These are phyloP conservation scores for Acleris laterana DNA, from an alignment of 2,888 invertebrate genomes.

Conservation along the genomic window DNA sequence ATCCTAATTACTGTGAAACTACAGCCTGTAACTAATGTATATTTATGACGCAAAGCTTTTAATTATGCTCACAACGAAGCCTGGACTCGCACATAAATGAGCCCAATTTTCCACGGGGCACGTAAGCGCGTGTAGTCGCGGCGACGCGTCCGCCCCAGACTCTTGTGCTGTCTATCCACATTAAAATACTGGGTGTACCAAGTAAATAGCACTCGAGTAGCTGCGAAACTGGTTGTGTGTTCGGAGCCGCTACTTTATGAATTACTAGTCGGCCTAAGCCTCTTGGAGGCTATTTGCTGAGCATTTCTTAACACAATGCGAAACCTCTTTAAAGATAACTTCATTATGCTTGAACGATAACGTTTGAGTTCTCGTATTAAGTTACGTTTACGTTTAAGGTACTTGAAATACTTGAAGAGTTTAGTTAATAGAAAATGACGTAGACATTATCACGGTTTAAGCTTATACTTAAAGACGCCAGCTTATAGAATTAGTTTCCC, in stretches of 20 bases:
- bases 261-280: slow-evolving; percentile 33
- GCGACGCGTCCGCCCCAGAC: slow-evolving; percentile 43
- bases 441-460: no score
- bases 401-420: slow-evolving; percentile 1
- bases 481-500: no score
- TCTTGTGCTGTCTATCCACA: slow-evolving; percentile 49
- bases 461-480: no score
- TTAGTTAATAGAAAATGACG: no score
- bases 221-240: slow-evolving; percentile 42
- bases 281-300: slow-evolving; percentile 21
- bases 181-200: slow-evolving; percentile 40
- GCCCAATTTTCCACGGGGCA: slow-evolving; percentile 18
- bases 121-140: slow-evolving; percentile 42
- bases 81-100: slow-evolving; percentile 22
- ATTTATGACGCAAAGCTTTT: slow-evolving; percentile 24
- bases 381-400: slow-evolving; percentile 7
- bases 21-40: slow-evolving; percentile 9
- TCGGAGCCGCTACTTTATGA: slow-evolving; percentile 35
- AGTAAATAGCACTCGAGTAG: slow-evolving; percentile 42
- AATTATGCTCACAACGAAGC: slow-evolving; percentile 21
- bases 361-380: slow-evolving; percentile 8
- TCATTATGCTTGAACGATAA: slow-evolving; percentile 10
- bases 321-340: slow-evolving; percentile 28
- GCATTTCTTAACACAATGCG: slow-evolving; percentile 30
- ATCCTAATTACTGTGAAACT: slow-evolving; percentile 10